Conservation (phyloP, 1,140 invertebrate genomes). For the Tetragnatha versicolor region DNA sequence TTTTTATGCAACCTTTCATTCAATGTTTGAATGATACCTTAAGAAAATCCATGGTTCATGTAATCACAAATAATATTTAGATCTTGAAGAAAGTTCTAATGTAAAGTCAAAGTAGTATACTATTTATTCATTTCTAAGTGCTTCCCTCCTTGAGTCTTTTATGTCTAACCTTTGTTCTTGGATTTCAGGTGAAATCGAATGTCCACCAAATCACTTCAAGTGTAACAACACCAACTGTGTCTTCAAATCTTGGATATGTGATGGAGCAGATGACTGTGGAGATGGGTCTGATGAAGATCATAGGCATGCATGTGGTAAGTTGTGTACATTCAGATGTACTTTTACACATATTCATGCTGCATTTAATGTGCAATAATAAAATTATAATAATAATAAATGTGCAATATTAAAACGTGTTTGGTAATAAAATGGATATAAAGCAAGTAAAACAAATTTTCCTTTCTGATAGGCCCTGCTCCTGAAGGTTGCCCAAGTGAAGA, state of each 20-base stretch:
- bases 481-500: constrained; percentile 58
- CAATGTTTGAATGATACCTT: neutral
- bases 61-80: neutral
- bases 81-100: too few species aligned
- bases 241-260: constrained; percentile 93
- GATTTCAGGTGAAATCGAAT: constrained; percentile 58
- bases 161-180: too few species aligned
- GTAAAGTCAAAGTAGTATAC: too few species aligned
- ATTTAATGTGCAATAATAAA: too few species aligned
- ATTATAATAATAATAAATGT: too few species aligned
- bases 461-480: constrained; percentile 38
- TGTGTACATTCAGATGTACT: neutral
- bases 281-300: constrained; percentile 90
- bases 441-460: neutral
- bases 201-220: constrained; percentile 66
- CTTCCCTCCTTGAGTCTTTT: too few species aligned
- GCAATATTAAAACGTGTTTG: too few species aligned
- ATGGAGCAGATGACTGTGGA: constrained; percentile 93
- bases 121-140: too few species aligned
- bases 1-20: neutral
- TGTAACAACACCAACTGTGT: constrained; percentile 84
- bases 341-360: neutral
- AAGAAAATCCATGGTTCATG: neutral
- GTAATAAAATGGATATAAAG: too few species aligned
- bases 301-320: constrained; percentile 64